These are phyloP conservation scores for Fukomys damarensis DNA, from an alignment of 2,113 vertebrate genomes.

Conservation along the genomic window DNA sequence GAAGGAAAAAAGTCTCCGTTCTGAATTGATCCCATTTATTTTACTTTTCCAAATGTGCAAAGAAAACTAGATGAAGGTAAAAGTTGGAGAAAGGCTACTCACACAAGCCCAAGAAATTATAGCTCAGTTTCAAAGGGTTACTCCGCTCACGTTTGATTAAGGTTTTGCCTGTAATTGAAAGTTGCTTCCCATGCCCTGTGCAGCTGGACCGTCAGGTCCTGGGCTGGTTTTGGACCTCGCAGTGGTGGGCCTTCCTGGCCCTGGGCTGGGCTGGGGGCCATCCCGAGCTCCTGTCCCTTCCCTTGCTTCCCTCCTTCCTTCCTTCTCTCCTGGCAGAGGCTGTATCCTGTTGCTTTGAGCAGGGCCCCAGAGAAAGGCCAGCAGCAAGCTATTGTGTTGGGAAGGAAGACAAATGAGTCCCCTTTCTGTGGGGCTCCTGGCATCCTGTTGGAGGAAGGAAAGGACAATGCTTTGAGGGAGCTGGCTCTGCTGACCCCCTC, in stretches of 20 bases:
- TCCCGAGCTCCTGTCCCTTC: constrained; percentile 12
- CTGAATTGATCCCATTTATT: constrained; percentile 19
- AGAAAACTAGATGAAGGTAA: constrained; percentile 48
- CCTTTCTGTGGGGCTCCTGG: constrained; percentile 73
- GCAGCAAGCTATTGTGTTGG: constrained; percentile 69
- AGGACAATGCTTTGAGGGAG: constrained; percentile 74
- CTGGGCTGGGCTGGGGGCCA: background rate
- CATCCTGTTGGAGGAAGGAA: constrained; percentile 80
- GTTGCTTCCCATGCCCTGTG: background rate
- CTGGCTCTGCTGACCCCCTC: constrained; percentile 54
- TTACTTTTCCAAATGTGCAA: constrained; percentile 36
- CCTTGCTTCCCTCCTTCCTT: constrained; percentile 67
- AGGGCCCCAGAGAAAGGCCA: constrained; percentile 73
- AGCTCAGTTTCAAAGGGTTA: background rate
- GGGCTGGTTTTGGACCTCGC: background rate
- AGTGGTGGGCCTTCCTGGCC: background rate
- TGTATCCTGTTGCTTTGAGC: constrained; percentile 76
- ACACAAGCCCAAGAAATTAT: background rate
- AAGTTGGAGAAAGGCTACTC: constrained; percentile 14
- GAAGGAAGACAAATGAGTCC: constrained; percentile 74
- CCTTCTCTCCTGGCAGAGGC: constrained; percentile 77
- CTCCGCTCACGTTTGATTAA: background rate
- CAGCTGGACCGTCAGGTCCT: background rate
- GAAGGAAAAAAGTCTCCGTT: constrained; percentile 30
- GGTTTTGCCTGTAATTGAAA: background rate